Evolutionary conservation across 2,797 vertebrate genomes (phyloP), one percentile per base, ranked within the genome.

Genomic region (Philypnodon macrostomus): DNA sequence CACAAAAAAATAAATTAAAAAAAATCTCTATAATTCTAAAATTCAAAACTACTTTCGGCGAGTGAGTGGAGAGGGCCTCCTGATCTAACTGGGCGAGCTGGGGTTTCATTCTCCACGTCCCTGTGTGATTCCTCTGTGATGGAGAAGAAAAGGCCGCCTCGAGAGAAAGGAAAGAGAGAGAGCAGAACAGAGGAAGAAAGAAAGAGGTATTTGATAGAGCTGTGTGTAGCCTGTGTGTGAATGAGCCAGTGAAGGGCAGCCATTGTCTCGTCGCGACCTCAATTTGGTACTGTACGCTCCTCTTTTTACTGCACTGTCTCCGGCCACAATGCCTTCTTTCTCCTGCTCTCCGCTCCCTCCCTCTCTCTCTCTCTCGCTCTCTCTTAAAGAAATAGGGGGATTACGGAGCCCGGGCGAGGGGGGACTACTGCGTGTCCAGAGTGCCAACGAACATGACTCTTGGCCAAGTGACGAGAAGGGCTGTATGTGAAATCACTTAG

Each of bases 231-330:
- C 86, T 55, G 72, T 83, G 92, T 85, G 85, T 95, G 94, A 95
- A 96, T 94, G 92, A 91, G 89, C 87, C 77, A 88, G 89, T 95
- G 94, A 95, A 93, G 93, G 94, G 92, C 91, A 92, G 87, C 90
- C 90, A 96, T 97, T 97, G 95, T 98, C 92, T 94, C 83, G 73
- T 45, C 1, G 84, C 93, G 94, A 98, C 95, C 95, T 95, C 94
- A 94, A 97, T 97, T 96, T 93, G 92, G 94, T 96, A 94, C 94
- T 95, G 95, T 95, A 95, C 92, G 90, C 92, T 93, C 92, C 92
- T 84, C 84, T 86, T 95, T 90, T 93, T 92, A 93, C 93, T 90
- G 88, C 92, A 91, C 92, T 92, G 93, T 95, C 92, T 94, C 88
- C 83, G 87, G 88, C 90, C 91, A 97, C 95, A 98, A 97, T 95